Percentiles rank a stretch among this genome's conserved stretches.
phyloP scores from a whole-genome alignment of 1,140 invertebrate genomes.

The Pseudomyrmex flavicornis region DNA sequence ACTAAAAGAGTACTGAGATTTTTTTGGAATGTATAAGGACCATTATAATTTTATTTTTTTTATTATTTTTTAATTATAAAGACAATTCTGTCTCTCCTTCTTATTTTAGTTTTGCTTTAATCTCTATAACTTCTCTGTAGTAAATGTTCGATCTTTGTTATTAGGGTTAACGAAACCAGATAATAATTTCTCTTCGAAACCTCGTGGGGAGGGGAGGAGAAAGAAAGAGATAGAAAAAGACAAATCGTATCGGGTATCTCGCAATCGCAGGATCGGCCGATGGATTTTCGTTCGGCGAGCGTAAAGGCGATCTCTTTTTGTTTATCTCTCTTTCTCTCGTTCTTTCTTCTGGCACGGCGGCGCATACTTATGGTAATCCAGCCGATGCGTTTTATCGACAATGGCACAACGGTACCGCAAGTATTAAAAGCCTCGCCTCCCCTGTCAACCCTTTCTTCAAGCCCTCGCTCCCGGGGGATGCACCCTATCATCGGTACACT shows the following conservation, averaged over 20 bases:
- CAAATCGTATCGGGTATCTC: constrained; percentile 20
- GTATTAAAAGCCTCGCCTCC: constrained; percentile 82
- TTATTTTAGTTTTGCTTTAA: background rate
- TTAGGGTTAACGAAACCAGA: background rate
- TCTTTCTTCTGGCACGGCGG: constrained; percentile 37
- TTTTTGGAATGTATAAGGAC: too few relatives aligned
- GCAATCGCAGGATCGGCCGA: constrained; percentile 11
- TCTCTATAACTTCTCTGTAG: background rate
- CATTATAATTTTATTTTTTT: too few relatives aligned
- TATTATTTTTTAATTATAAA: background rate
- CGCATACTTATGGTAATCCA: constrained; percentile 79
- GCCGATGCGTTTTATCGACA: constrained; percentile 83
- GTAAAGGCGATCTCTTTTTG: constrained; percentile 47
- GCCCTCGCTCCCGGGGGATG: constrained; percentile 78
- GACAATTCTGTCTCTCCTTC: background rate
- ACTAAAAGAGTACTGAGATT: too few relatives aligned
- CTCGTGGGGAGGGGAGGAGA: too few relatives aligned
- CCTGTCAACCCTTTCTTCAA: constrained; percentile 83
- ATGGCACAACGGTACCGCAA: constrained; percentile 78
- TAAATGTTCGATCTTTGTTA: background rate
- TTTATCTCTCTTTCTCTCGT: constrained; percentile 10
- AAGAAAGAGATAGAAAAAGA: background rate
- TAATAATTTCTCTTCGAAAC: constrained; percentile 19
- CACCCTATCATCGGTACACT: constrained; percentile 84
- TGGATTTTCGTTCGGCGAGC: constrained; percentile 23